A percentile compares a stretch with the other conserved stretches of the same genome.
These are phyloP conservation scores for Megaustenia siamemsis DNA, from an alignment of 2,888 invertebrate genomes.

Conservation along the genomic window DNA sequence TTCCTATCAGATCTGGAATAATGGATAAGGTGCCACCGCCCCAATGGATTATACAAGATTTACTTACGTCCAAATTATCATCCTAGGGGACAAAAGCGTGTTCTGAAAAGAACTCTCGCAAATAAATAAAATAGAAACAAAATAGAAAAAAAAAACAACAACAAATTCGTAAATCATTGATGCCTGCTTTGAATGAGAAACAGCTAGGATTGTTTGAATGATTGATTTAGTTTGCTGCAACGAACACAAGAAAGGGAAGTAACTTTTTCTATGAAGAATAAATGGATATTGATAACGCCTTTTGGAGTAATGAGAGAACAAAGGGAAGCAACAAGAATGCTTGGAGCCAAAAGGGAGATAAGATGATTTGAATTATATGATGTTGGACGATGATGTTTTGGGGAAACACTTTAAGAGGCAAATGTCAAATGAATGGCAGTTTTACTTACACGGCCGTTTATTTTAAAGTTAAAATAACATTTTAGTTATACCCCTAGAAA, in stretches of 20 bases:
- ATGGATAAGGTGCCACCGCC: constrained; percentile 27
- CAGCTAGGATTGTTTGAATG: not conserved
- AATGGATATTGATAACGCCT: not conserved
- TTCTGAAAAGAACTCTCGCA: too few relatives aligned
- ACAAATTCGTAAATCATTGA: constrained; percentile 32
- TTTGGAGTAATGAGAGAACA: not conserved
- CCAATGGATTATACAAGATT: constrained; percentile 15
- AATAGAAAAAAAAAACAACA: constrained; percentile 7
- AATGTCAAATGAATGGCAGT: too few relatives aligned
- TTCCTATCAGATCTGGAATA: constrained; percentile 6
- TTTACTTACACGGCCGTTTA: too few relatives aligned
- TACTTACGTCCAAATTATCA: constrained; percentile 35
- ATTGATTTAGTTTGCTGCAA: constrained; percentile 7
- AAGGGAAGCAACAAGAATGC: not conserved
- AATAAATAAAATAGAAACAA: too few relatives aligned
- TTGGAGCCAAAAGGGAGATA: not conserved
- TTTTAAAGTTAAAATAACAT: too few relatives aligned
- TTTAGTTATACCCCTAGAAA: too few relatives aligned
- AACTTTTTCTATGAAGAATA: not conserved
- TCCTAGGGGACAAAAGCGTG: not conserved
- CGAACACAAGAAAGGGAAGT: not conserved
- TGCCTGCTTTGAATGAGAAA: constrained; percentile 11
- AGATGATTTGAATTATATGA: not conserved
- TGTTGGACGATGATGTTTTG: too few relatives aligned
- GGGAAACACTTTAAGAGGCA: too few relatives aligned